A percentile compares a stretch with the other conserved stretches of the same genome.
Evolutionary conservation across 2,797 vertebrate genomes (phyloP).

Genomic region (Corythornis leucogaster): DNA sequence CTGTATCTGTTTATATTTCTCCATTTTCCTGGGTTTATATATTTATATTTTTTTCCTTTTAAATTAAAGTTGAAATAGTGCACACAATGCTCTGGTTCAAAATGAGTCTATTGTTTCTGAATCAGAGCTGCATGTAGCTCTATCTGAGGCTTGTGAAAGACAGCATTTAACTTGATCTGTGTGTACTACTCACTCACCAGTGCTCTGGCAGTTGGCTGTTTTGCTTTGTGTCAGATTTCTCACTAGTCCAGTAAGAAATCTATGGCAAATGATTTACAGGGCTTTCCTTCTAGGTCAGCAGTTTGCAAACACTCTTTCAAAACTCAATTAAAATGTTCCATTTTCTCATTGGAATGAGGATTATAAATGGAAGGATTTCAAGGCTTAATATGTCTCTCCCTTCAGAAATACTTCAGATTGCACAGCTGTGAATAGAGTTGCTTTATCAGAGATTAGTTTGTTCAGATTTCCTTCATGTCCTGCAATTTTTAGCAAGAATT

Average conservation of each 20-base stretch:
- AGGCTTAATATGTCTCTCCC: slow-evolving; percentile 38
- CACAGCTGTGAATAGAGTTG: slow-evolving; percentile 6
- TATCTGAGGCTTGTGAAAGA: slow-evolving; percentile 2
- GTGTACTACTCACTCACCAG: background rate
- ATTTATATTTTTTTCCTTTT: background rate
- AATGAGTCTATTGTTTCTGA: background rate
- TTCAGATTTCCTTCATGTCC: slow-evolving; percentile 57
- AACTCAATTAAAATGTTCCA: slow-evolving; percentile 57
- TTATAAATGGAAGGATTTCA: slow-evolving; percentile 56
- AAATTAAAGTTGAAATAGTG: background rate
- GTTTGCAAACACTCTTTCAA: slow-evolving; percentile 61
- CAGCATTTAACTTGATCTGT: background rate
- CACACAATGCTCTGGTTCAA: background rate
- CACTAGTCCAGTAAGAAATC: background rate
- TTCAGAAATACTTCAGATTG: slow-evolving; percentile 44
- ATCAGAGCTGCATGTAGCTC: background rate
- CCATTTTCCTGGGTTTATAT: background rate
- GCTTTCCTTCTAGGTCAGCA: slow-evolving; percentile 49
- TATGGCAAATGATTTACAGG: slow-evolving; percentile 42
- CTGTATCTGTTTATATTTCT: background rate
- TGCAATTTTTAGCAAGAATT: slow-evolving; percentile 61
- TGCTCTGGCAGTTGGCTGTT: background rate
- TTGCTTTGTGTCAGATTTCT: slow-evolving; percentile 27
- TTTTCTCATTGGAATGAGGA: slow-evolving; percentile 49
- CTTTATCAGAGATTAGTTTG: slow-evolving; percentile 50